Conservation (phyloP, 1,140 invertebrate species). For the Leptopilina clavipes region DNA sequence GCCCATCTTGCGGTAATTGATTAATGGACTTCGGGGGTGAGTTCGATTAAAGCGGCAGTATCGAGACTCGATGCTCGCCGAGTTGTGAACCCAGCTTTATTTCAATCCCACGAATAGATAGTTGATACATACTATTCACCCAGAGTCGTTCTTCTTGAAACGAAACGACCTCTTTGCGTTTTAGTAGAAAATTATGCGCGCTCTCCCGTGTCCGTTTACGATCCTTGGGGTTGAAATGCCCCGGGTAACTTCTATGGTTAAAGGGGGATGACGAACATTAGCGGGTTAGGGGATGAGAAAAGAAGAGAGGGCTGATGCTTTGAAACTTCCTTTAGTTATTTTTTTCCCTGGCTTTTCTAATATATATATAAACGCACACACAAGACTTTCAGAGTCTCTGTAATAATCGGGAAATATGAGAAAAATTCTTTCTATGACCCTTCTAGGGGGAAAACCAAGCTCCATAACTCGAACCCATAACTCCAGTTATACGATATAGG, state of each 20-base stretch:
- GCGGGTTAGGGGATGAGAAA: slow-evolving; percentile 36
- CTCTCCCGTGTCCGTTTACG: slow-evolving; percentile 70
- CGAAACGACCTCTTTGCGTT: slow-evolving; percentile 69
- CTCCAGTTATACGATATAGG: slow-evolving; percentile 49
- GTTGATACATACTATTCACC: slow-evolving; percentile 40
- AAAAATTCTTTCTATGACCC: slow-evolving; percentile 59
- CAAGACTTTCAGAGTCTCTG: slow-evolving; percentile 48
- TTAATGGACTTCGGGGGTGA: slow-evolving; percentile 1
- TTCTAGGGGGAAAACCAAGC: slow-evolving; percentile 45
- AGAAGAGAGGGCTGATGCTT: slow-evolving; percentile 30
- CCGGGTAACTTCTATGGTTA: slow-evolving; percentile 44
- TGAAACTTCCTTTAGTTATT: slow-evolving; percentile 46
- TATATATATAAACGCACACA: neutral
- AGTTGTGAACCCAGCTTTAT: slow-evolving; percentile 55
- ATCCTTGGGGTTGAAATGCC: slow-evolving; percentile 55
- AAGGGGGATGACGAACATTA: slow-evolving; percentile 45
- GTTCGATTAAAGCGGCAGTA: slow-evolving; percentile 7
- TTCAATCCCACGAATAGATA: slow-evolving; percentile 56
- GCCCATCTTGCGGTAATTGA: slow-evolving; percentile 23
- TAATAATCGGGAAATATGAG: slow-evolving; percentile 65
- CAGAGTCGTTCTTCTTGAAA: slow-evolving; percentile 48
- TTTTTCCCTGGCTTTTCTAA: slow-evolving; percentile 48
- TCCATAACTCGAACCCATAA: slow-evolving; percentile 52
- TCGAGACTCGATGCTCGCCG: slow-evolving; percentile 43
- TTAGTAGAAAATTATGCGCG: slow-evolving; percentile 71